Base-by-base conservation (phyloP, 2,797 vertebrate genomes). In the Sylvilagus floridanus region DNA sequence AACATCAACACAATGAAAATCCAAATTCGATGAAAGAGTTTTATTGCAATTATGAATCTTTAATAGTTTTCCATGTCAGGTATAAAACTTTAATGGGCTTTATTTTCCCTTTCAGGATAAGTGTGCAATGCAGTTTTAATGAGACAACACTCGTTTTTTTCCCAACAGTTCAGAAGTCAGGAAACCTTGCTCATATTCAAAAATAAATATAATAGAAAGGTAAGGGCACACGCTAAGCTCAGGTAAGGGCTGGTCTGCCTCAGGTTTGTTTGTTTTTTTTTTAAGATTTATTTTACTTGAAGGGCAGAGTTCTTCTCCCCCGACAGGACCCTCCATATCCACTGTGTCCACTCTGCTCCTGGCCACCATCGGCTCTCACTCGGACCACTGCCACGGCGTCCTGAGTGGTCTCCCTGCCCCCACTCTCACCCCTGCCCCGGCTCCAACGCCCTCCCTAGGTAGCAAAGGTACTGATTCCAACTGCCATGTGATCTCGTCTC, bases 1-100 rank as follows among this genome's bases (percentile, higher is more conserved):
- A 35, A 65, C 52, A 81, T 30, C 0, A 4, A 63, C 87, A 87
- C 32, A 32, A 63, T 4, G 47, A 92, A 81, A 66, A 89, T 26
- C 85, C 96, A 91, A 95, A 86, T 87, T 75, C 12, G 17, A 95
- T 94, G 93, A 78, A 73, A 62, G 26, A 88, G 50, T 73, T 96
- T 97, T 95, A 97, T 81, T 96, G 88, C 77, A 97, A 77, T 96
- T 94, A 96, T 96, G 94, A 97, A 98, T 97, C 87, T 97, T 97
- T 95, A 96, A 97, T 97, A 54, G 69, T 94, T 97, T 97, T 95
- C 94, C 50, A 71, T 91, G 90, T 28, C 84, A 42, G 86, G 83
- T 73, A 96, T 97, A 95, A 97, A 97, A 97, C 28, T 97, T 97
- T 81, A 87, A 96, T 95, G 52, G 94, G 2, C 24, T 22, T 19